These are phyloP conservation scores for Myotis vivesi DNA, from an alignment of 2,797 vertebrate genomes.

Conservation along the genomic window DNA sequence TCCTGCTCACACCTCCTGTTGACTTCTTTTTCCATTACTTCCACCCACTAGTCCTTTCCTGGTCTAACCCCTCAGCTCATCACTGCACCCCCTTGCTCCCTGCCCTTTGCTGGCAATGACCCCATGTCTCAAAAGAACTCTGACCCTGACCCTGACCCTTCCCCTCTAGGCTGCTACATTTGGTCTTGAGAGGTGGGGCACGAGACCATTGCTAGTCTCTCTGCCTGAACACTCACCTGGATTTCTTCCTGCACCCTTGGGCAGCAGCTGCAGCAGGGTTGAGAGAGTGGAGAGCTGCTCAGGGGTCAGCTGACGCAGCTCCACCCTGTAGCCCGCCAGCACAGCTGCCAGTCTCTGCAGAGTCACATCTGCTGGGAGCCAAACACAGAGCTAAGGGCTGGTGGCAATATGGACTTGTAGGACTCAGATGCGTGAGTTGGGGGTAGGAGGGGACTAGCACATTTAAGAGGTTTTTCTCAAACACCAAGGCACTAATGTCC, in stretches of 20 bases:
- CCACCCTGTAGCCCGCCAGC: slow-evolving; percentile 88
- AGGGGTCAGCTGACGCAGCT: slow-evolving; percentile 90
- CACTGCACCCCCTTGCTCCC: background rate
- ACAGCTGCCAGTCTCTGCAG: slow-evolving; percentile 88
- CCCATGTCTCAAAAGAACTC: background rate
- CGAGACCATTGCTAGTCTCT: background rate
- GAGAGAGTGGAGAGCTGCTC: slow-evolving; percentile 92
- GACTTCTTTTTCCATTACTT: background rate
- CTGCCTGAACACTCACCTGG: slow-evolving; percentile 81
- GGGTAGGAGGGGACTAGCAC: background rate
- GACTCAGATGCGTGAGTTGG: background rate
- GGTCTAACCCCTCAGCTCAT: background rate
- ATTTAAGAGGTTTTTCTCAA: background rate
- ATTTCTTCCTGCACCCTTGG: slow-evolving; percentile 81
- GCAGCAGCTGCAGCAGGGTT: slow-evolving; percentile 88
- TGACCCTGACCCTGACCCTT: background rate
- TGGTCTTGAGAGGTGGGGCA: background rate
- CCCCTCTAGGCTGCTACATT: background rate
- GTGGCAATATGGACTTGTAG: background rate
- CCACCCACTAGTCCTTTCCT: background rate
- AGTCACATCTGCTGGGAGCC: slow-evolving; percentile 84
- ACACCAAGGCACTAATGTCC: background rate
- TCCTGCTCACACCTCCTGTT: background rate
- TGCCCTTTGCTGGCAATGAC: background rate
- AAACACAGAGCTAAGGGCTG: slow-evolving; percentile 26